Evolutionary conservation across 1,140 invertebrate genomes (phyloP).

Genomic region (Cotesia typhae): DNA sequence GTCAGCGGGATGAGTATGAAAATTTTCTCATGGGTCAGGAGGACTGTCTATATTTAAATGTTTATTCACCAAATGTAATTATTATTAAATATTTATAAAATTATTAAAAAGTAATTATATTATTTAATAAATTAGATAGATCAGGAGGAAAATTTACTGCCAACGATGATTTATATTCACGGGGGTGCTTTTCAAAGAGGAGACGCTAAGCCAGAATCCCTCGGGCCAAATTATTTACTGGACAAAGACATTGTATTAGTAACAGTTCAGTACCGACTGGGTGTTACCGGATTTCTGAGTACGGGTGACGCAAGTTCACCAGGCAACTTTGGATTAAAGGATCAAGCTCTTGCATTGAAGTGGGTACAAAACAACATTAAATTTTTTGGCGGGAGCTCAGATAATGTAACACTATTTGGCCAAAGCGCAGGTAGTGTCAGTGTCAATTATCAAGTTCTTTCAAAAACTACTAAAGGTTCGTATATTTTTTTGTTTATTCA

Average conservation of each 20-base stretch:
- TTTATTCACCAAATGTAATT: slow-evolving; percentile 69
- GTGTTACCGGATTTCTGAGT: slow-evolving; percentile 68
- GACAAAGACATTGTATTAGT: slow-evolving; percentile 69
- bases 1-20: slow-evolving; percentile 27
- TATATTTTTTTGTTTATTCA: neutral
- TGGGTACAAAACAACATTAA: slow-evolving; percentile 61
- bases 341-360: slow-evolving; percentile 63
- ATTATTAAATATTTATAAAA: neutral
- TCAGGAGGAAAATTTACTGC: slow-evolving; percentile 38
- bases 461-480: slow-evolving; percentile 56
- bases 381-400: slow-evolving; percentile 54
- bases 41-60: slow-evolving; percentile 72
- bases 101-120: neutral
- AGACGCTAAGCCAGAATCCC: slow-evolving; percentile 44
- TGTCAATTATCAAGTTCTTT: slow-evolving; percentile 65
- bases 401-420: slow-evolving; percentile 50
- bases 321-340: slow-evolving; percentile 65
- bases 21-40: slow-evolving; percentile 55
- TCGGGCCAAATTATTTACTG: slow-evolving; percentile 66
- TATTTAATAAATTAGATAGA: slow-evolving; percentile 15
- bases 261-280: slow-evolving; percentile 68
- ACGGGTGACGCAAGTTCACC: slow-evolving; percentile 52
- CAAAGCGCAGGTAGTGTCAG: slow-evolving; percentile 46
- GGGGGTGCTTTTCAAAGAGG: slow-evolving; percentile 64
- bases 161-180: slow-evolving; percentile 67